Base-by-base conservation (phyloP, 2,888 invertebrate species). In the Furcula furcula region DNA sequence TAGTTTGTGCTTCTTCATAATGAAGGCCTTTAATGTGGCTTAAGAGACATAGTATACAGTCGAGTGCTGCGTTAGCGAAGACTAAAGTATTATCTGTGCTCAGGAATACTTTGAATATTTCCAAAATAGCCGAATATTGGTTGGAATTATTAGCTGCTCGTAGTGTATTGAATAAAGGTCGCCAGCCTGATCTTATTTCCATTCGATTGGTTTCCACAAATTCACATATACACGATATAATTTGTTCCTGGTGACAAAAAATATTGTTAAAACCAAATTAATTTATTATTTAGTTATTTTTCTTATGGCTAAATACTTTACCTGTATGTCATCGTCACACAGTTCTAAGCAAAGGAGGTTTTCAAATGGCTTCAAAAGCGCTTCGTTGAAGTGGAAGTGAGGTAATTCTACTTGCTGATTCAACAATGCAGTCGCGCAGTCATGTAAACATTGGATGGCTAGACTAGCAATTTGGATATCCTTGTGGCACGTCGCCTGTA, bases 311-410 rank as follows among this genome's bases (percentile, higher is more conserved):
- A n/a, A n/a, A 10, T 10, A 20, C 14, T 19, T 18, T 73, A 94
- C 95, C 89, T 97, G 97, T 22, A 98, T 96, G 76, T 98, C 98
- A 38, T 94, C 92, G 76, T 98, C 97, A 73, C 98, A 98, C 6
- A 97, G 90, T 70, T 98, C 98, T 63, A 98, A 91, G 71, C 97
- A 98, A 0, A 98, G 88, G 22, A 98, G 91, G 70, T 97, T 98
- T 80, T 98, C 98, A 71, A 98, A 98, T 0, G 98, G 98, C 67
- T 98, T 98, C 54, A 98, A 93, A 5, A 98, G 88, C 0, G 97
- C 96, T 76, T 98, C 98, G 72, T 98, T 97, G 75, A 98, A 97
- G 73, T 98, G 98, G 79, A 98, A 98, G 79, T 98, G 96, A 0
- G 97, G 94, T 44, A 97, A 77, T 71, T 98, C 98, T 0, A 94